Evolutionary conservation across 2,797 vertebrate genomes (phyloP), one percentile per base, ranked within the genome.

Genomic region (Sardinella longiceps): DNA sequence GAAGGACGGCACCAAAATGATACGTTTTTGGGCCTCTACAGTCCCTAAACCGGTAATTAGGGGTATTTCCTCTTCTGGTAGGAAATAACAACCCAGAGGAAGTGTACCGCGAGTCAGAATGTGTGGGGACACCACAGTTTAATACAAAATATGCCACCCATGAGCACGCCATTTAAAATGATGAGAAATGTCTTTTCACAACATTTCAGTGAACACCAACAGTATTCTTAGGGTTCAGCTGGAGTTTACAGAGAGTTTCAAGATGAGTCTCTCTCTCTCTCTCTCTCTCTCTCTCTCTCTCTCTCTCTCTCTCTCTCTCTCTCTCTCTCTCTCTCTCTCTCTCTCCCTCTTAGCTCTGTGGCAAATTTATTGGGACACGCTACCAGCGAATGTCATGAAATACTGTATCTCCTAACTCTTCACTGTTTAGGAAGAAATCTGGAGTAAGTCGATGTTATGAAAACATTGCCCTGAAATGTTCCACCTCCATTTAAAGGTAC

Each of bases 1-100:
- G 48, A 85, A 82, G 37, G 33, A 82, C 84, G 81, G 63, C 25
- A 83, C 82, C 82, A 83, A 82, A 63, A 83, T 83, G 46, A 39
- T 84, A 63, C 46, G n/a, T 33, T 53, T 37, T 80, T 14, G 28
- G 1, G 48, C 33, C 37, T 30, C 82, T 20, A 20, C 20, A 63
- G n/a, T 50, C 23, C 50, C 48, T 51, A 51, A 83, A 77, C 39
- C 82, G 50, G 43, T 46, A 83, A 83, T 83, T 83, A 83, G 50
- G 70, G 33, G 82, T 37, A 37, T 83, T 83, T 50, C 66, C 43
- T 37, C 48, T 74, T 63, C 53, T 43, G 43, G 28, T 50, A 53
- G 60, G 66, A 83, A 83, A 74, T 66, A 77, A 83, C 66, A 83
- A 50, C 15, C 63, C 14, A 7, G 63, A 28, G 80, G 39, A 83